Percentiles rank a stretch among this genome's conserved stretches.
Conservation (phyloP, 1,140 invertebrate genomes). For the Magallana ariakensis region DNA sequence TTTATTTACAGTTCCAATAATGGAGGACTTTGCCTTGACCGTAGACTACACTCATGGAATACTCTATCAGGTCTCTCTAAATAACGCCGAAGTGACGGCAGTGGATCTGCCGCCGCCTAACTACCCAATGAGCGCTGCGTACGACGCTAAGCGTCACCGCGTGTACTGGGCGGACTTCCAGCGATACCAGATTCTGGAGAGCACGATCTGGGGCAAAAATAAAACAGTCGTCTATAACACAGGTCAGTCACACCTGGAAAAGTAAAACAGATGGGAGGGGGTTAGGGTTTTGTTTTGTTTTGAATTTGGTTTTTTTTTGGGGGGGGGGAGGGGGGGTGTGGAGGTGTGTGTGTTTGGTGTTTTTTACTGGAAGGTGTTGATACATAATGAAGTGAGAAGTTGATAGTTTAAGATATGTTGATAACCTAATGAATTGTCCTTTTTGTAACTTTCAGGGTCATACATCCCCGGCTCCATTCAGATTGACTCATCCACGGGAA, state of each 20-base stretch:
- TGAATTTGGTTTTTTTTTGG: too few species aligned
- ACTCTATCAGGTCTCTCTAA: constrained; percentile 16
- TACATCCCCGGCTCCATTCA: constrained; percentile 8
- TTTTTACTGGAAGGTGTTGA: too few species aligned
- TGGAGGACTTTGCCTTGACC: constrained; percentile 6
- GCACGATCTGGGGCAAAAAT: constrained; percentile 28
- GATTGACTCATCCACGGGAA: constrained; percentile 29
- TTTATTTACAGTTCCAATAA: constrained; percentile 25
- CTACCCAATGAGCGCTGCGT: not conserved
- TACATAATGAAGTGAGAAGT: too few species aligned
- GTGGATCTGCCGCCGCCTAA: constrained; percentile 15
- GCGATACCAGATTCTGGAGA: constrained; percentile 11
- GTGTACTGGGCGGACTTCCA: constrained; percentile 44
- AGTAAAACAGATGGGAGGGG: too few species aligned
- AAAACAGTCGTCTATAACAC: constrained; percentile 37
- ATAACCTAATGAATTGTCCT: not conserved
- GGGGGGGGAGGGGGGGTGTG: too few species aligned
- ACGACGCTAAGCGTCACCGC: constrained; percentile 5
- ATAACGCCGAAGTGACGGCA: not conserved
- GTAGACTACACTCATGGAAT: constrained; percentile 36
- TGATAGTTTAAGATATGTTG: too few species aligned
- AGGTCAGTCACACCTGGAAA: not conserved
- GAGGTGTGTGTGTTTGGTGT: too few species aligned
- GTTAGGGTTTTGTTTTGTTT: too few species aligned
- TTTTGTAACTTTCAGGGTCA: not conserved